Evolutionary conservation across 2,888 invertebrate species (phyloP), one percentile per base, ranked within the genome.

Genomic region (Tineola bisselliella): DNA sequence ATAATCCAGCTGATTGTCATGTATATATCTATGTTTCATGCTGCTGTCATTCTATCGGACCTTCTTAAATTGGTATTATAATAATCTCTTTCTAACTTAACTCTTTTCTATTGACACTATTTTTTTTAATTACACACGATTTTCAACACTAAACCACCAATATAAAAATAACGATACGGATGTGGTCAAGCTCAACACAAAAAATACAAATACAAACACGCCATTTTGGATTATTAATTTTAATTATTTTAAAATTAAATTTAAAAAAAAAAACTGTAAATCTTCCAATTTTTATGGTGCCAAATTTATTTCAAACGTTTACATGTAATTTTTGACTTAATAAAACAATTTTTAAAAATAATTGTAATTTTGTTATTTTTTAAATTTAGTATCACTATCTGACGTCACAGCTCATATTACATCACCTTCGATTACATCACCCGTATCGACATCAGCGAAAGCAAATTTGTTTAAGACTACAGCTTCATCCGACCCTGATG

Each of bases 331-430:
- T 33, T n/a, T 19, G 13, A 31, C 1, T 58, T 33, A 48, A 43
- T 43, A 43, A 17, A 38, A 38, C 2, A 61, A 43, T 4, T 38
- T 33, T 58, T 58, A 43, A 67, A 65, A 62, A 60, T 62, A 62
- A 63, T 6, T 30, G 48, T 60, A 62, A 61, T 62, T 65, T 56
- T 63, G 69, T 69, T 68, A 68, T 68, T 65, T 11, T 31, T n/a
- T 12, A 15, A 8, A 33, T 64, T 68, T 72, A 84, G 88, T 88
- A 66, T 88, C 90, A 69, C 82, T 89, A 65, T 84, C 88, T 69
- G 89, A 88, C 70, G 87, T 87, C 66, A 84, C 87, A 70, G 86
- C 88, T 64, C 80, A 87, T 71, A 88, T 88, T 71, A 83, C 88
- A 12, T 84, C 87, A 59, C 84, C 84, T 25, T 83, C 83, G 30